Evolutionary conservation across 2,113 vertebrate genomes (phyloP).

Genomic region (Irena cyanogastra): DNA sequence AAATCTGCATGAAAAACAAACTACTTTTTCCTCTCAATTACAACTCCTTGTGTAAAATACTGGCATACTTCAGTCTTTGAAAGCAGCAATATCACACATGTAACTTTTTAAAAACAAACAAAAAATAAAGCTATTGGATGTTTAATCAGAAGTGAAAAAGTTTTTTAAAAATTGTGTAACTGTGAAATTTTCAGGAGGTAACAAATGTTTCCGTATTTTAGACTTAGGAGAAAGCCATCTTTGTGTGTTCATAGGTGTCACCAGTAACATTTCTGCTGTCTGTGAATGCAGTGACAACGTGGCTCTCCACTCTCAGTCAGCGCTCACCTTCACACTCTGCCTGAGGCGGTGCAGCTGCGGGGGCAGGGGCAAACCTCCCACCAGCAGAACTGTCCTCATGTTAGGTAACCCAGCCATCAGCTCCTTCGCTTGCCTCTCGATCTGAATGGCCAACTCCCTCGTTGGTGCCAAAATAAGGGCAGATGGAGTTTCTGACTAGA

Average conservation of each 20-base stretch:
- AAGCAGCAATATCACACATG: background rate
- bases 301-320: fast-evolving
- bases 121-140: background rate
- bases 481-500: conserved; percentile 67
- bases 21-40: background rate
- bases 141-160: background rate
- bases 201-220: background rate
- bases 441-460: conserved; percentile 92
- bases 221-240: background rate
- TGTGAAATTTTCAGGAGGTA: background rate
- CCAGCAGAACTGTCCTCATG: conserved; percentile 90
- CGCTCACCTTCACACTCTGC: conserved; percentile 85
- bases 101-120: background rate
- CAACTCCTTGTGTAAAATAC: background rate
- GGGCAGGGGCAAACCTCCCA: conserved; percentile 91
- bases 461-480: conserved; percentile 91
- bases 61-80: background rate
- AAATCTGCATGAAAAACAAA: background rate
- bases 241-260: fast-evolving
- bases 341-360: conserved; percentile 89
- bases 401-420: conserved; percentile 84
- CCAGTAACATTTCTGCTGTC: background rate
- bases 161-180: background rate
- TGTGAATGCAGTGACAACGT: fast-evolving
- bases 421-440: conserved; percentile 90